Base-by-base conservation (phyloP, 2,888 invertebrate genomes). In the Caenorhabditis sp. region DNA sequence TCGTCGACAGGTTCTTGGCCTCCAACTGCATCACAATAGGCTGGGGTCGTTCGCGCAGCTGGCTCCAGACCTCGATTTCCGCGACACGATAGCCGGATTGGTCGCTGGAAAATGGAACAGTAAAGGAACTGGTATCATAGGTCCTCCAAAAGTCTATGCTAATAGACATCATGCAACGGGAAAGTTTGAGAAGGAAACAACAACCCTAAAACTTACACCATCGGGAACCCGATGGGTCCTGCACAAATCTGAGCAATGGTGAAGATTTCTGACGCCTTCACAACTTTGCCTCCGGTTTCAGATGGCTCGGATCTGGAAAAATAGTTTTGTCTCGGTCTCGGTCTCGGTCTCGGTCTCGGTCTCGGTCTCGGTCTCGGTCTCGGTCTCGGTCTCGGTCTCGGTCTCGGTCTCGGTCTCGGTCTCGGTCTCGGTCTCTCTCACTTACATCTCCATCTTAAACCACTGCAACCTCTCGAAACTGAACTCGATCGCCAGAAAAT, bases 11-110 rank as follows among this genome's bases (percentile, higher is more conserved):
- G 70, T 87, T 88, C 63, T 84, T 85, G 28, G 89, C 87, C 14
- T 82, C 85, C 69, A 89, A 81, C 69, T 89, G 89, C 47, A 89
- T 77, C 10, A 90, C 61, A 44, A 89, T 82, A 12, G 89, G 86
- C 38, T 90, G 88, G 8, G 89, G 79, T 19, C 85, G 80, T 10
- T 87, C 84, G n/a, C 89, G 80, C 16, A 90, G 26, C 24, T 84
- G 85, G 41, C 88, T 87, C 56, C 87, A 89, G 49, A 89, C 81
- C 72, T 84, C 80, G 26, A 88, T 31, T 47, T 82, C 82, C 5
- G 68, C 19, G 5, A 79, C 8, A 35, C 59, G 72, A 26, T 76
- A 82, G 12, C 76, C 76, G 3, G 66, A 51, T 51, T 58, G 76
- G 12, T 82, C 76, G 2, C 82, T 82, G 61, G 51, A 76, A 64